Evolutionary conservation across 2,113 vertebrate genomes (phyloP).

Genomic region (Paraplagusia blochii): DNA sequence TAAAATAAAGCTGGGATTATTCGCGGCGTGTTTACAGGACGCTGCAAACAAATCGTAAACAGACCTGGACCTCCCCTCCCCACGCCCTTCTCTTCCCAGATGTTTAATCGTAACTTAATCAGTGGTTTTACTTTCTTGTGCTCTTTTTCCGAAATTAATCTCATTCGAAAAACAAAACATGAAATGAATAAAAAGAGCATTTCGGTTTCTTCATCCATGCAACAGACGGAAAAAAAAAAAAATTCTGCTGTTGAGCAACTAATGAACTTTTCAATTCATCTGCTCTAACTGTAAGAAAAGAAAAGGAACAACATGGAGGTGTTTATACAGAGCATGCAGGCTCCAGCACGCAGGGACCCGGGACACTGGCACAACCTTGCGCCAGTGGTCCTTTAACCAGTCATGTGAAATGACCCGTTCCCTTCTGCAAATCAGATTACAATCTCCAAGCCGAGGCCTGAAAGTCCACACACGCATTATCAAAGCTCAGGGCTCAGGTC

Average conservation of each 20-base stretch:
- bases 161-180: conserved; percentile 23
- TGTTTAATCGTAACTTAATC: conserved; percentile 59
- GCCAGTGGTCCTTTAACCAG: conserved; percentile 72
- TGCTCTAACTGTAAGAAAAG: conserved; percentile 8
- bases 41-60: conserved; percentile 52
- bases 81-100: conserved; percentile 55
- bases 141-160: conserved; percentile 46
- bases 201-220: conserved; percentile 28
- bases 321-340: too few species aligned
- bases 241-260: conserved; percentile 32
- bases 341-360: conserved; percentile 6
- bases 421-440: conserved; percentile 78
- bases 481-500: conserved; percentile 30
- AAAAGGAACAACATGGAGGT: too few species aligned
- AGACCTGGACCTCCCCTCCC: conserved; percentile 20
- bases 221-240: conserved; percentile 51
- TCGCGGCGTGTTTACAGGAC: conserved; percentile 61
- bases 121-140: conserved; percentile 42
- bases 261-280: conserved; percentile 32
- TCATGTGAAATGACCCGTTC: conserved; percentile 77
- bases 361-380: conserved; percentile 72
- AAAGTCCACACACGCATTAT: conserved; percentile 46
- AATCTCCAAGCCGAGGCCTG: conserved; percentile 63
- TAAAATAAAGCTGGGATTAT: conserved; percentile 69
- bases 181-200: conserved; percentile 27